A percentile compares a stretch with the other conserved stretches of the same genome.
Evolutionary conservation across 2,113 vertebrate genomes (phyloP).

Genomic region (Lepus americanus): DNA sequence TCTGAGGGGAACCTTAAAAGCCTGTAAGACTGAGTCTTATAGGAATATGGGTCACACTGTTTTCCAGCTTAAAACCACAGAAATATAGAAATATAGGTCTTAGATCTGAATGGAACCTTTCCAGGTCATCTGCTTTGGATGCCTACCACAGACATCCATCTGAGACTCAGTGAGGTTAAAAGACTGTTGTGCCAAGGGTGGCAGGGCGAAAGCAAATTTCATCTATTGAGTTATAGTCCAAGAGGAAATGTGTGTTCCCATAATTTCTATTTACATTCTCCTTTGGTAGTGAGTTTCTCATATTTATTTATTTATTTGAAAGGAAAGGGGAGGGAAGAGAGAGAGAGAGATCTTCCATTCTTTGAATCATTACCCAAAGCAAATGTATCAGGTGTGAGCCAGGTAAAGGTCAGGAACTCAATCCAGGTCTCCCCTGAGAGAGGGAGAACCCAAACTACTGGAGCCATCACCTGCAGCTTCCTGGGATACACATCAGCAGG

Average conservation of each 20-base stretch:
- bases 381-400: no score
- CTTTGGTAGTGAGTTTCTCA: background rate
- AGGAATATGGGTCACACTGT: slow-evolving; percentile 3
- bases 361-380: background rate
- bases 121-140: background rate
- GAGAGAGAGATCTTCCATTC: background rate
- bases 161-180: background rate
- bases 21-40: background rate
- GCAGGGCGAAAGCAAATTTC: background rate
- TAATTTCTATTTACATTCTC: slow-evolving; percentile 24
- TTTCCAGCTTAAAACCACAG: slow-evolving; percentile 50
- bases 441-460: no score
- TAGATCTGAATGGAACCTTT: background rate
- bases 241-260: background rate
- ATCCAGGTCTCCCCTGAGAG: no score
- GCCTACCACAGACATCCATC: background rate
- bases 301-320: no score
- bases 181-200: slow-evolving; percentile 5
- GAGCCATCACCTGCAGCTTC: no score
- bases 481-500: no score
- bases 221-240: background rate
- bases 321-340: no score
- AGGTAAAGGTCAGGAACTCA: no score
- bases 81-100: slow-evolving; percentile 7
- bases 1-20: slow-evolving; percentile 29